These are phyloP conservation scores for Agrotis puta DNA, from an alignment of 2,888 invertebrate species.

Conservation along the genomic window DNA sequence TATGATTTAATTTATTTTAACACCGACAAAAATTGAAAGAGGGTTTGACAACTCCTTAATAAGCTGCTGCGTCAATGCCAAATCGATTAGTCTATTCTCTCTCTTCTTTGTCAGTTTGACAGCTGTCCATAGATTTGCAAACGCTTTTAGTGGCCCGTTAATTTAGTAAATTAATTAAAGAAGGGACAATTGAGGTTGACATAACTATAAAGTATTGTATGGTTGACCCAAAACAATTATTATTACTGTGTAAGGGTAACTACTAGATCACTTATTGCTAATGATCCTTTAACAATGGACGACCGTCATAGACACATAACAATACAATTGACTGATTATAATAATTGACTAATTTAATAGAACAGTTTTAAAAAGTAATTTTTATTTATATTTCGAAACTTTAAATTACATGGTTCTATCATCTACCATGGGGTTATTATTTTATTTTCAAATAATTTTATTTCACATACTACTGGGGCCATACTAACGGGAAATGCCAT, in stretches of 20 bases:
- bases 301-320: not conserved
- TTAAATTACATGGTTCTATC: not conserved
- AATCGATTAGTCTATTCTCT: constrained; percentile 43
- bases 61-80: constrained; percentile 46
- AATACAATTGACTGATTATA: not conserved
- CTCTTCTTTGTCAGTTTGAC: constrained; percentile 63
- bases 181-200: constrained; percentile 19
- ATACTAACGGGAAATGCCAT: too few relatives aligned
- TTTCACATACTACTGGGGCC: too few relatives aligned
- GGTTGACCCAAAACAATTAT: constrained; percentile 26
- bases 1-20: constrained; percentile 5
- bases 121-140: constrained; percentile 44
- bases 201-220: not conserved
- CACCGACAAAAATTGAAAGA: constrained; percentile 38
- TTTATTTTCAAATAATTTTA: too few relatives aligned
- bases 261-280: constrained; percentile 16
- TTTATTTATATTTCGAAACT: not conserved
- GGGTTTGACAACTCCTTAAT: constrained; percentile 58
- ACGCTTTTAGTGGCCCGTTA: constrained; percentile 22
- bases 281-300: constrained; percentile 17
- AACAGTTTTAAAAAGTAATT: not conserved
- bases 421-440: not conserved
- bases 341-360: too few relatives aligned
- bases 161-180: constrained; percentile 27
- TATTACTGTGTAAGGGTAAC: not conserved